Conservation (phyloP, 2,797 vertebrate genomes). For the Falco novaeseelandiae region DNA sequence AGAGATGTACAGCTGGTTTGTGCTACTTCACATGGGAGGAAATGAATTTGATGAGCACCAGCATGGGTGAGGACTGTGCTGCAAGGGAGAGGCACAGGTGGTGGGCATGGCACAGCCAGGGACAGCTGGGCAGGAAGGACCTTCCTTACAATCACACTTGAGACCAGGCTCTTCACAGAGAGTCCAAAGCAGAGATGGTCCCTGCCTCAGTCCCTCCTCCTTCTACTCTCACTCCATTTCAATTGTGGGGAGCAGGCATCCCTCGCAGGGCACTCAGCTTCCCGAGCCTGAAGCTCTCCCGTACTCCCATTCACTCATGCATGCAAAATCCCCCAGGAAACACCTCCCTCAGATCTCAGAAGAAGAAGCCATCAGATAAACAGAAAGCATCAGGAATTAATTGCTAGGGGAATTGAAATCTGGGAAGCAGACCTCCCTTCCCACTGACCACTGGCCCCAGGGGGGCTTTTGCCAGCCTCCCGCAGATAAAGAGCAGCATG, state of each 20-base stretch:
- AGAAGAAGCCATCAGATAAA: background rate
- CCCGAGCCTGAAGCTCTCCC: background rate
- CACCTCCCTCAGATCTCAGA: background rate
- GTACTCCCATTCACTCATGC: background rate
- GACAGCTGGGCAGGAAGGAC: background rate
- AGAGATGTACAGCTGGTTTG: rapidly evolving
- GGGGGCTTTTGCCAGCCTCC: background rate
- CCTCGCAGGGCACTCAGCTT: background rate
- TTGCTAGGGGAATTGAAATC: background rate
- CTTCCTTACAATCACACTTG: background rate
- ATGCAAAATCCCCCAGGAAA: background rate
- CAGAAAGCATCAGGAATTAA: background rate
- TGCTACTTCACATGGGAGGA: background rate
- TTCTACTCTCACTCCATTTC: background rate
- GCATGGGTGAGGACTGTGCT: background rate
- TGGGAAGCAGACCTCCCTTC: background rate
- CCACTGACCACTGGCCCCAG: rapidly evolving
- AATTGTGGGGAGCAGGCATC: background rate
- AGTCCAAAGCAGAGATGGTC: background rate
- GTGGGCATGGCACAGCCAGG: background rate
- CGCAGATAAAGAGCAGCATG: rapidly evolving
- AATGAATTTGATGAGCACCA: background rate
- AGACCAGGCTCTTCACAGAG: background rate
- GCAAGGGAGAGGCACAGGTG: background rate
- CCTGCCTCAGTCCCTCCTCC: background rate